A percentile compares a stretch with the other conserved stretches of the same genome.
Evolutionary conservation across 2,797 vertebrate species (phyloP).

Genomic region (Tachyglossus aculeatus): DNA sequence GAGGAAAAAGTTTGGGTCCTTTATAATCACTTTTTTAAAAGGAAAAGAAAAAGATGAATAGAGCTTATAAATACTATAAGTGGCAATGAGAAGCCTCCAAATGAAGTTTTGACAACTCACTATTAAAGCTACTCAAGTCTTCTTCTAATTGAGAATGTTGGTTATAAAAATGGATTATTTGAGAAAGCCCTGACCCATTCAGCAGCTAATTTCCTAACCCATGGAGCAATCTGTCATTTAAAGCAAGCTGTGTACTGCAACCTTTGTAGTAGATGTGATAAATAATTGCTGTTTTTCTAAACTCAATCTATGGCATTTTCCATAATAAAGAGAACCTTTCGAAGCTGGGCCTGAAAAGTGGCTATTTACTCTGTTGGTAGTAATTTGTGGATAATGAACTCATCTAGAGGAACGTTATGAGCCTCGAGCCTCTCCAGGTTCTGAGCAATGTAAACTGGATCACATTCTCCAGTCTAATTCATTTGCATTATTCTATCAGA

Average conservation of each 20-base stretch:
- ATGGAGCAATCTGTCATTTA: slow-evolving; percentile 54
- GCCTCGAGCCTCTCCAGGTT: slow-evolving; percentile 73
- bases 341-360: slow-evolving; percentile 39
- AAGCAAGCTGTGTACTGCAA: slow-evolving; percentile 47
- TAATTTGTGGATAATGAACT: slow-evolving; percentile 85
- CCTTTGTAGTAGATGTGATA: slow-evolving; percentile 48
- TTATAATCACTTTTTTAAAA: neutral
- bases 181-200: slow-evolving; percentile 51
- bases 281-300: slow-evolving; percentile 44
- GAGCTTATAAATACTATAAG: neutral
- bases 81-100: slow-evolving; percentile 24
- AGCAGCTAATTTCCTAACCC: slow-evolving; percentile 52
- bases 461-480: slow-evolving; percentile 73
- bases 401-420: slow-evolving; percentile 76
- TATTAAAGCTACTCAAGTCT: slow-evolving; percentile 1
- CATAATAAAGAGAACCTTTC: slow-evolving; percentile 47
- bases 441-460: slow-evolving; percentile 57
- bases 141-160: slow-evolving; percentile 38
- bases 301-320: slow-evolving; percentile 45
- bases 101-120: slow-evolving; percentile 22
- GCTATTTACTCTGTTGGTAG: slow-evolving; percentile 72
- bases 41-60: neutral
- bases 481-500: slow-evolving; percentile 66
- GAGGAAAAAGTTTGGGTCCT: neutral
- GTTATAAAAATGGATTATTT: slow-evolving; percentile 52